A percentile compares a stretch with the other conserved stretches of the same genome.
phyloP scores from a whole-genome alignment of 2,113 vertebrate genomes.

The Hyperopisus bebe region DNA sequence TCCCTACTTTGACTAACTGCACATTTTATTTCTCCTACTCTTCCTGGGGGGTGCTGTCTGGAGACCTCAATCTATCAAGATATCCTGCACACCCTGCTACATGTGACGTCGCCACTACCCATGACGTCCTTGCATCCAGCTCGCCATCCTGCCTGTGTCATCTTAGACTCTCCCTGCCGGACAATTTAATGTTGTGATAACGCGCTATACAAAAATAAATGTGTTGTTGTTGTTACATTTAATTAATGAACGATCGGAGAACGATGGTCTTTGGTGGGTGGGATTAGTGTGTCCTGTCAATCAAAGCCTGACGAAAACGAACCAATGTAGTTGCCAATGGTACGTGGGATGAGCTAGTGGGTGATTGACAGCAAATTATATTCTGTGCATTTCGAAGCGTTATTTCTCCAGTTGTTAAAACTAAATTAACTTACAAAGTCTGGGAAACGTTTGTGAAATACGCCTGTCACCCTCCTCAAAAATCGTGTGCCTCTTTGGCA shows the following conservation, averaged over 20 bases:
- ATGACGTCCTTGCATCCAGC: too few relatives aligned
- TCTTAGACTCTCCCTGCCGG: too few relatives aligned
- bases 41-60: too few relatives aligned
- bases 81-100: too few relatives aligned
- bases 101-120: too few relatives aligned
- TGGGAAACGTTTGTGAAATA: not conserved
- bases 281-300: not conserved
- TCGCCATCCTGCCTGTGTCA: too few relatives aligned
- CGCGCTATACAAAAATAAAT: too few relatives aligned
- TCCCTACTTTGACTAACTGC: too few relatives aligned
- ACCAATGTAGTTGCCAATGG: not conserved
- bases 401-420: not conserved
- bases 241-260: not conserved
- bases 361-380: not conserved
- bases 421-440: not conserved
- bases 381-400: not conserved
- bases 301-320: not conserved
- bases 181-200: too few relatives aligned
- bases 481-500: not conserved
- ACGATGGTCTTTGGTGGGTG: not conserved
- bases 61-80: too few relatives aligned
- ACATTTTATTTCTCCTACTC: too few relatives aligned
- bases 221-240: not conserved
- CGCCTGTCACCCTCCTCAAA: not conserved
- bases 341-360: not conserved